Evolutionary conservation across 2,113 vertebrate genomes (phyloP), one percentile per base, ranked within the genome.

Genomic region (Colaptes auratus): DNA sequence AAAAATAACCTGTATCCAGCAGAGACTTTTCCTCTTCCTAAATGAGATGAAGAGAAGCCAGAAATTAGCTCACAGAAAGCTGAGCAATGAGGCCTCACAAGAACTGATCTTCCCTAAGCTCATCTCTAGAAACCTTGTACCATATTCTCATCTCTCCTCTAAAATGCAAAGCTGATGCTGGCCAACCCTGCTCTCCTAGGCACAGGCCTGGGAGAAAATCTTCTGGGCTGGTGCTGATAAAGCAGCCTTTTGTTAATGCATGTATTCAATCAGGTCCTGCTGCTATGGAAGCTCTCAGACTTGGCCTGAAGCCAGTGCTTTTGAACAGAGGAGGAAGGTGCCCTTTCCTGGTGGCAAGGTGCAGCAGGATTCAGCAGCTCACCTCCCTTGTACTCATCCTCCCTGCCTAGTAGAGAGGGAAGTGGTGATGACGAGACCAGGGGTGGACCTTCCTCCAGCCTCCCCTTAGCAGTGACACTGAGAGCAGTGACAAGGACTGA

Each of bases 181-280:
- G 36, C 46, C 48, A 52, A 42, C 44, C 55, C 63, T 78, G 50
- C 53, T 89, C 8, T 90, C 67, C 66, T 72, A 58, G 66, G 88
- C 53, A 78, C 25, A 52, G 42, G 44, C 65, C 86, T 72, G 77
- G 70, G 73, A 81, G 86, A 88, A 88, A 76, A 39, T 81, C 24
- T 31, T 85, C 88, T 91, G 87, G 58, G 14, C 65, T n/a, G 25
- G 28, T 87, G 74, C 84, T 67, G 91, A 93, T 95, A 92, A 92
- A 94, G 9, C 80, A 72, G 9, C 64, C 81, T 92, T 86, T 83
- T 94, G 71, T 94, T 91, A 71, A 58, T 8, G 46, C 52, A 21
- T 0, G 0, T 58, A 18, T 65, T 81, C 3, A 4, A 17, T 88
- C 67, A 65, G 76, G 70, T 90, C 55, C 61, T 81, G 88, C 80